Percentiles rank a stretch among this genome's conserved stretches.
Evolutionary conservation across 1,140 invertebrate genomes (phyloP).

Genomic region (Lysiphlebus fabarum): DNA sequence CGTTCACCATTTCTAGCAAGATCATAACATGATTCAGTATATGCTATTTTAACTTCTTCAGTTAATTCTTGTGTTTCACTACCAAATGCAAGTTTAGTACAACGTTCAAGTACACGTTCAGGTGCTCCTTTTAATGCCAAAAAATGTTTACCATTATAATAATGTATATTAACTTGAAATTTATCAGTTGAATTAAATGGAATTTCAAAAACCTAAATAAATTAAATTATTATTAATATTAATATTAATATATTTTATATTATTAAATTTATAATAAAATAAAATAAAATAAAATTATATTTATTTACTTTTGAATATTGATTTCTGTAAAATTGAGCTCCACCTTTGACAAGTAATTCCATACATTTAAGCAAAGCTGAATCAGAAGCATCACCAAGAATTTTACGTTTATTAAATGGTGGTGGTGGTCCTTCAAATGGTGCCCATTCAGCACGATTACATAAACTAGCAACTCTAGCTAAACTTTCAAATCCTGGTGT

Average conservation of each 20-base stretch:
- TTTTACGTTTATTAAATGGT: slow-evolving; percentile 65
- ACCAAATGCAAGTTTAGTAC: slow-evolving; percentile 71
- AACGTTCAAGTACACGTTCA: slow-evolving; percentile 76
- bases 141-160: slow-evolving; percentile 49
- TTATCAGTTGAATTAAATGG: slow-evolving; percentile 57
- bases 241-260: neutral
- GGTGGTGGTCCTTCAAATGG: slow-evolving; percentile 54
- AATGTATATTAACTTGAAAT: slow-evolving; percentile 54
- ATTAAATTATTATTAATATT: neutral
- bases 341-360: slow-evolving; percentile 63
- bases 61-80: slow-evolving; percentile 38
- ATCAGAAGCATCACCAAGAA: slow-evolving; percentile 77
- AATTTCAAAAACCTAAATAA: slow-evolving; percentile 32
- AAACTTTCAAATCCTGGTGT: slow-evolving; percentile 62
- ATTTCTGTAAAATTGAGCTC: slow-evolving; percentile 62
- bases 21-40: slow-evolving; percentile 57
- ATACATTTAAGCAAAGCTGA: slow-evolving; percentile 77
- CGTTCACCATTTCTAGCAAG: slow-evolving; percentile 81
- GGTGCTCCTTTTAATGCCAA: slow-evolving; percentile 88
- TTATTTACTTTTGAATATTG: slow-evolving; percentile 66
- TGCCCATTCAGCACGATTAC: slow-evolving; percentile 75
- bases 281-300: neutral
- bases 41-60: slow-evolving; percentile 53
- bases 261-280: neutral
- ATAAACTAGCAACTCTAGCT: slow-evolving; percentile 67